Evolutionary conservation across 1,140 invertebrate genomes (phyloP).

Genomic region (Philaenus spumarius): DNA sequence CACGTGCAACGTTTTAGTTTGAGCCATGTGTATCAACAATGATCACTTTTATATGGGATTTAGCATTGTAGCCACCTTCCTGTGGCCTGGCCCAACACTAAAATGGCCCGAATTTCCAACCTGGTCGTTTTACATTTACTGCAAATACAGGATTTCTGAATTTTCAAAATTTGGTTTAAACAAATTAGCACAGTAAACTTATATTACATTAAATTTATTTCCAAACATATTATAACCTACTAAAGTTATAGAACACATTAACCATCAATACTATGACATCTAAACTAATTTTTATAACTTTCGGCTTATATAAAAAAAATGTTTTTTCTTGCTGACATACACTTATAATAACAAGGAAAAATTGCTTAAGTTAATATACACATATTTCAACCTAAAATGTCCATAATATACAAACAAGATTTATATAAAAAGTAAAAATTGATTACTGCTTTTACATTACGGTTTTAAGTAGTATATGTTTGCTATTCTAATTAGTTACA

Average conservation of each 20-base stretch:
- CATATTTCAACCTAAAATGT: no score
- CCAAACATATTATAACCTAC: not conserved
- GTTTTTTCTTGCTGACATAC: no score
- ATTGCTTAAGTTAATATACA: no score
- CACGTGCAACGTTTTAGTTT: not conserved
- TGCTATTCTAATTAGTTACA: no score
- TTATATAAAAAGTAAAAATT: not conserved
- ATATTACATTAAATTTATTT: no score
- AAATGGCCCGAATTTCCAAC: not conserved
- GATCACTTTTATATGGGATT: not conserved
- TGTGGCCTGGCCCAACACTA: not conserved
- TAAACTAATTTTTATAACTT: not conserved
- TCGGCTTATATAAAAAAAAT: no score
- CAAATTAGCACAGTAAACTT: no score
- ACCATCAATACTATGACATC: not conserved
- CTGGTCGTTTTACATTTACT: not conserved
- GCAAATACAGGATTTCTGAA: no score
- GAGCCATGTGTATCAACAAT: not conserved
- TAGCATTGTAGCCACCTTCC: not conserved
- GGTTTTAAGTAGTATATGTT: not conserved
- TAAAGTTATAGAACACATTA: not conserved
- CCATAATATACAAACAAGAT: not conserved
- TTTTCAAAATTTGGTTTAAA: no score
- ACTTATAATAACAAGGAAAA: no score
- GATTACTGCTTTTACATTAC: not conserved